These are phyloP conservation scores for Tyria jacobaeae DNA, from an alignment of 2,888 invertebrate species.

Conservation along the genomic window DNA sequence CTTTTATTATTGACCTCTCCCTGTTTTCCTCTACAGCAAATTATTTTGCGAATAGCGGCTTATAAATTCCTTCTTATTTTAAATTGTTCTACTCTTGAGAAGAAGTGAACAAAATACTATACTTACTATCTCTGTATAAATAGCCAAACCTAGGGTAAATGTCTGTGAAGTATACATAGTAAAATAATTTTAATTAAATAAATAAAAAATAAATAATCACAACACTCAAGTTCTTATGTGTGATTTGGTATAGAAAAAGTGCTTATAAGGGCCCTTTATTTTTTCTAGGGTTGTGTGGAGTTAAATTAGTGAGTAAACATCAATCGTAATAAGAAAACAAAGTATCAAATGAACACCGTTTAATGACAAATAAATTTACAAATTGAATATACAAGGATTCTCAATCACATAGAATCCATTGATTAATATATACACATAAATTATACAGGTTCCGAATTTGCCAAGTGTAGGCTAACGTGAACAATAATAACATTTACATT, in stretches of 20 bases:
- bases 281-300: neutral
- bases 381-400: constrained; percentile 60
- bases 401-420: constrained; percentile 55
- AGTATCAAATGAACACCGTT: constrained; percentile 60
- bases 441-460: constrained; percentile 54
- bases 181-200: too few species aligned
- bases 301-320: neutral
- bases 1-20: constrained; percentile 31
- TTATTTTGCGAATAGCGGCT: neutral
- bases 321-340: constrained; percentile 30
- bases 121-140: neutral
- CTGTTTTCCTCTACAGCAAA: neutral
- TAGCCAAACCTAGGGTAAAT: too few species aligned
- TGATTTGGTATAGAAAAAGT: neutral
- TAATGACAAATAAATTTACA: constrained; percentile 81
- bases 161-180: too few species aligned
- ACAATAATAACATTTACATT: constrained; percentile 57
- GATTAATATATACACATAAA: constrained; percentile 59
- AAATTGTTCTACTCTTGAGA: neutral
- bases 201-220: too few species aligned
- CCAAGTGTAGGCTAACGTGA: constrained; percentile 46
- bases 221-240: too few species aligned
- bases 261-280: neutral
- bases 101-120: neutral
- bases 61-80: neutral